Conservation (phyloP, 2,797 vertebrate species). For the Bradypodion pumilum region DNA sequence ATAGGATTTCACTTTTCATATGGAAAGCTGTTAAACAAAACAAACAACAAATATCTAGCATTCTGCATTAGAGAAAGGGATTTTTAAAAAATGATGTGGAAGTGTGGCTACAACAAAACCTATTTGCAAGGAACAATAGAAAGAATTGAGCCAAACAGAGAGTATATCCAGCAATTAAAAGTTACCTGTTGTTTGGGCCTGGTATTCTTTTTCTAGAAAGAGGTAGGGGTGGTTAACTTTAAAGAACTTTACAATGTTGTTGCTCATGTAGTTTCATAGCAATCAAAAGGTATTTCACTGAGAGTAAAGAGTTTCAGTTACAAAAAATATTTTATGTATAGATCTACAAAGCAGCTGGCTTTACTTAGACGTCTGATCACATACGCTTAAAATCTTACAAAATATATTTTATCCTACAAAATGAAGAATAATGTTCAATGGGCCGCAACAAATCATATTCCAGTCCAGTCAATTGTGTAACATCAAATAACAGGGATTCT, state of each 20-base stretch:
- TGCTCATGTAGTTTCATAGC: background rate
- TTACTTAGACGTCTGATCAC: background rate
- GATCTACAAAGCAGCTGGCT: background rate
- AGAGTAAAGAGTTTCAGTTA: background rate
- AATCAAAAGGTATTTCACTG: background rate
- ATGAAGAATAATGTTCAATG: background rate
- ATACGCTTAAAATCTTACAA: background rate
- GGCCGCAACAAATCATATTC: background rate
- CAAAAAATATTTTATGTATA: background rate
- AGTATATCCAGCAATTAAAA: background rate
- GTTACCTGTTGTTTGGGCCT: background rate
- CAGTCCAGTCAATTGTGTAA: background rate
- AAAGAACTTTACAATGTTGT: background rate
- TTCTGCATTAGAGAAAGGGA: background rate
- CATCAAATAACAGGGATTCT: too few species aligned
- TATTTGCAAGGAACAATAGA: background rate
- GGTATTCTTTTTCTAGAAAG: background rate
- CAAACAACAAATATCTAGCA: background rate
- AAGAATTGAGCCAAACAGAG: background rate
- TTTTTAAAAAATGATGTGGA: background rate
- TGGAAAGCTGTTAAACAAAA: background rate
- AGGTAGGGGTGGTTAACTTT: background rate
- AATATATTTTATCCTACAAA: background rate
- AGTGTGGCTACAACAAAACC: background rate
- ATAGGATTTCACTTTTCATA: background rate